Conservation (phyloP, 2,113 vertebrate species). For the Rhegmatorhina hoffmannsi region DNA sequence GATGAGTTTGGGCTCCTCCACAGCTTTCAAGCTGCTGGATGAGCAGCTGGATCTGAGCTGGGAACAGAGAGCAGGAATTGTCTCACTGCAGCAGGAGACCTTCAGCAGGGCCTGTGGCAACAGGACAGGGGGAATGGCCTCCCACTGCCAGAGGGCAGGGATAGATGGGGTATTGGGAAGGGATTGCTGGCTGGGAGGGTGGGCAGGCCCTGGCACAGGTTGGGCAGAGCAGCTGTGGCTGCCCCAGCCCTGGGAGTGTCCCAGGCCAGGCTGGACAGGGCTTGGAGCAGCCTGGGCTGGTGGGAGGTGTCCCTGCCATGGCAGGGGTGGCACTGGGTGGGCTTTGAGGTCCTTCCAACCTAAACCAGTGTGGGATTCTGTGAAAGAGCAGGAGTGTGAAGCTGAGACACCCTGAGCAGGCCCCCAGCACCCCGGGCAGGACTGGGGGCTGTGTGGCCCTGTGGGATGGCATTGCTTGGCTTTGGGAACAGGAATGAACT, state of each 20-base stretch:
- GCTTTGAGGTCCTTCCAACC: background rate
- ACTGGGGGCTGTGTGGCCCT: background rate
- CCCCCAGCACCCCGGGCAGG: background rate
- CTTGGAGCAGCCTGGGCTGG: background rate
- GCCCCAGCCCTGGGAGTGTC: background rate
- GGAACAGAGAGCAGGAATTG: background rate
- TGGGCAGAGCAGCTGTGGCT: background rate
- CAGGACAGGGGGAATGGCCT: background rate
- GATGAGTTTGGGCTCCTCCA: background rate
- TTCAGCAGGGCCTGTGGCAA: background rate
- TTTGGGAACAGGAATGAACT: background rate
- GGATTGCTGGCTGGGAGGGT: background rate
- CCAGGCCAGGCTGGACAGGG: background rate
- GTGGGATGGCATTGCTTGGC: rapidly evolving
- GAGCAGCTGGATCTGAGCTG: background rate
- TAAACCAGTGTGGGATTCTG: background rate
- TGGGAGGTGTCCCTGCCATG: background rate
- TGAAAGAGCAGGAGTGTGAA: rapidly evolving
- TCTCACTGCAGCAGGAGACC: background rate
- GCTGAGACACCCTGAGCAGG: rapidly evolving
- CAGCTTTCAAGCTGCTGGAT: background rate
- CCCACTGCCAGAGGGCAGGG: background rate
- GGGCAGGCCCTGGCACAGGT: background rate
- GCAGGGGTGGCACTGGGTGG: background rate
- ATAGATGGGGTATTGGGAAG: rapidly evolving